phyloP scores from a whole-genome alignment of 2,888 invertebrate species.

The Nomada ruficornis region DNA sequence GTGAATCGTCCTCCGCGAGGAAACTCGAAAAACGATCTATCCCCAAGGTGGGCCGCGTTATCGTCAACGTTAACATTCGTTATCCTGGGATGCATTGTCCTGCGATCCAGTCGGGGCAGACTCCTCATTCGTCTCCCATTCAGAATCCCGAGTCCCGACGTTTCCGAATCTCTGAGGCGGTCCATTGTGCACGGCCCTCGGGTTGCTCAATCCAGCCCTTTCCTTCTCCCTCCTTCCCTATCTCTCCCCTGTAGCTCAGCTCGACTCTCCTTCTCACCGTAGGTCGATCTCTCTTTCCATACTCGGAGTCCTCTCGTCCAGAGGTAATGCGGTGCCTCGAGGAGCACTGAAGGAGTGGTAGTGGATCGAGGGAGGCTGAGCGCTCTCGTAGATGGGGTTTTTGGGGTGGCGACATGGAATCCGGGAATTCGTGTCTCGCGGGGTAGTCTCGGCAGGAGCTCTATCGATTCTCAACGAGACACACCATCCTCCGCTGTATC shows the following conservation, averaged over 20 bases:
- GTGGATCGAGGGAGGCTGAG: slow-evolving; percentile 63
- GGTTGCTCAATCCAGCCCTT: slow-evolving; percentile 55
- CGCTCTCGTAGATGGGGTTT: slow-evolving; percentile 75
- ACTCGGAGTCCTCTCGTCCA: slow-evolving; percentile 69
- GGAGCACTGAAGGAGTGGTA: slow-evolving; percentile 63
- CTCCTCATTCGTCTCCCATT: slow-evolving; percentile 83
- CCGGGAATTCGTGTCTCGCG: slow-evolving; percentile 79
- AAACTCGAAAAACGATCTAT: slow-evolving; percentile 60
- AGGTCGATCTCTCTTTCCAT: slow-evolving; percentile 65
- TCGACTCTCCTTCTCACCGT: slow-evolving; percentile 39
- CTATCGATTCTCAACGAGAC: slow-evolving; percentile 80
- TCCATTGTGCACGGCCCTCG: slow-evolving; percentile 76
- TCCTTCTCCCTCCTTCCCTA: slow-evolving; percentile 37
- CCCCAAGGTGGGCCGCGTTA: slow-evolving; percentile 58
- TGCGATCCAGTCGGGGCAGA: slow-evolving; percentile 76
- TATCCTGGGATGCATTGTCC: slow-evolving; percentile 78
- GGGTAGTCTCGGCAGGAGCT: slow-evolving; percentile 77
- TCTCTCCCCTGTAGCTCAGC: slow-evolving; percentile 41
- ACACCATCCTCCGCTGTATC: slow-evolving; percentile 70
- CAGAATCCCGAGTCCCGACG: slow-evolving; percentile 78
- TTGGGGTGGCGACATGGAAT: slow-evolving; percentile 77
- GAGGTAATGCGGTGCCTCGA: slow-evolving; percentile 71
- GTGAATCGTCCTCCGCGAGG: slow-evolving; percentile 3
- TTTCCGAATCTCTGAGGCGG: slow-evolving; percentile 81
- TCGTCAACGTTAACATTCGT: slow-evolving; percentile 78